Conservation (phyloP, 2,888 invertebrate species). For the Drepana falcataria region DNA sequence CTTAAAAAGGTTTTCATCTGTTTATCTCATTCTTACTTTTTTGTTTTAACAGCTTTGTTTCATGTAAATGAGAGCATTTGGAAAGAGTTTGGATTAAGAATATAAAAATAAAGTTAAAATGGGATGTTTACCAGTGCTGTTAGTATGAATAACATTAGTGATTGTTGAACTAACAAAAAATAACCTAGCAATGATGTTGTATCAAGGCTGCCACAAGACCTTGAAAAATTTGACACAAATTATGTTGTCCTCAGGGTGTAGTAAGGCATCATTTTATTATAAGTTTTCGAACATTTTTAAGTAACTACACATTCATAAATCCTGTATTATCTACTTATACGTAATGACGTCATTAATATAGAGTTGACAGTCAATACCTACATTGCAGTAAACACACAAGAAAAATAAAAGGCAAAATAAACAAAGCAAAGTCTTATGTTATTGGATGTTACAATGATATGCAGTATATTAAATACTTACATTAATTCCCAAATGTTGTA, state of each 20-base stretch:
- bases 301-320: constrained; percentile 1
- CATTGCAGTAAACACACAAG: constrained; percentile 60
- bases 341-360: constrained; percentile 71
- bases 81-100: no score
- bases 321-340: constrained; percentile 8
- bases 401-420: not conserved
- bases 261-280: no score
- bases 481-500: constrained; percentile 26
- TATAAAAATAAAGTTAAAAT: not conserved
- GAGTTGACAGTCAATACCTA: constrained; percentile 68
- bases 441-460: not conserved
- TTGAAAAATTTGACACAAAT: constrained; percentile 25
- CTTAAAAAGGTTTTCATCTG: no score
- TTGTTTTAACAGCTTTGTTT: no score
- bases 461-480: constrained; percentile 36
- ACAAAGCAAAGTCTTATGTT: not conserved
- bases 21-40: no score
- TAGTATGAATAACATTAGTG: constrained; percentile 14
- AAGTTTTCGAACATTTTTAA: no score
- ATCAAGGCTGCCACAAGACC: constrained; percentile 45
- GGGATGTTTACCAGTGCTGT: not conserved
- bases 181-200: constrained; percentile 42
- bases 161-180: constrained; percentile 43
- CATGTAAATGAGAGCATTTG: no score
- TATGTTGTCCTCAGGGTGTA: not conserved